Conservation (phyloP, 2,888 invertebrate genomes). For the Netelia melanura region DNA sequence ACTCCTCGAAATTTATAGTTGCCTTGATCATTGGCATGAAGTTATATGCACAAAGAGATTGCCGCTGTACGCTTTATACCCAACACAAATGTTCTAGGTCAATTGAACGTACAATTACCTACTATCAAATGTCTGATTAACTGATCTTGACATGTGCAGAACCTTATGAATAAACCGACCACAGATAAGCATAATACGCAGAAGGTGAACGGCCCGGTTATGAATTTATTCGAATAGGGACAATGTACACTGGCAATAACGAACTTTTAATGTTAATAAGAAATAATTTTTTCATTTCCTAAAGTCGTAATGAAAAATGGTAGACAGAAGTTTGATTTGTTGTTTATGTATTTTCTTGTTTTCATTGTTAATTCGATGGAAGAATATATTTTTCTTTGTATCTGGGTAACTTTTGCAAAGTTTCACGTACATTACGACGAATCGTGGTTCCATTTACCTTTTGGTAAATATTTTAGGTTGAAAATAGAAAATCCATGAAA, state of each 20-base stretch:
- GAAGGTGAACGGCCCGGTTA: slow-evolving; percentile 34
- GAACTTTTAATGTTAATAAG: not conserved
- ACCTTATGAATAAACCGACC: not conserved
- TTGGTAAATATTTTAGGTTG: too few species aligned
- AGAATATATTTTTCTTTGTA: too few species aligned
- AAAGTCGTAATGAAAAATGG: not conserved
- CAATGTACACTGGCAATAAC: not conserved
- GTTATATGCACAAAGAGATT: slow-evolving; percentile 17
- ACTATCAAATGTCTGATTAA: slow-evolving; percentile 41
- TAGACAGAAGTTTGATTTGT: too few species aligned
- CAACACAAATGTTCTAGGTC: slow-evolving; percentile 35
- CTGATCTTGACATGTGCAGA: slow-evolving; percentile 13
- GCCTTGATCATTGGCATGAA: slow-evolving; percentile 7
- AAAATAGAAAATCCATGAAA: too few species aligned
- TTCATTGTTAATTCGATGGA: too few species aligned
- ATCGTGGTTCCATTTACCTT: not conserved
- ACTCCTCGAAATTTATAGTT: not conserved
- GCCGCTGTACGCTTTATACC: slow-evolving; percentile 7
- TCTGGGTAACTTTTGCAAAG: not conserved
- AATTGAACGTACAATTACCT: slow-evolving; percentile 50
- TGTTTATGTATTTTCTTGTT: too few species aligned
- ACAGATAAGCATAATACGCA: not conserved
- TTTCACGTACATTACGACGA: not conserved
- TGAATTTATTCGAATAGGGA: not conserved
- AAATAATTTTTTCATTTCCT: not conserved